phyloP scores from a whole-genome alignment of 2,113 vertebrate species.

The Gila orcuttii region DNA sequence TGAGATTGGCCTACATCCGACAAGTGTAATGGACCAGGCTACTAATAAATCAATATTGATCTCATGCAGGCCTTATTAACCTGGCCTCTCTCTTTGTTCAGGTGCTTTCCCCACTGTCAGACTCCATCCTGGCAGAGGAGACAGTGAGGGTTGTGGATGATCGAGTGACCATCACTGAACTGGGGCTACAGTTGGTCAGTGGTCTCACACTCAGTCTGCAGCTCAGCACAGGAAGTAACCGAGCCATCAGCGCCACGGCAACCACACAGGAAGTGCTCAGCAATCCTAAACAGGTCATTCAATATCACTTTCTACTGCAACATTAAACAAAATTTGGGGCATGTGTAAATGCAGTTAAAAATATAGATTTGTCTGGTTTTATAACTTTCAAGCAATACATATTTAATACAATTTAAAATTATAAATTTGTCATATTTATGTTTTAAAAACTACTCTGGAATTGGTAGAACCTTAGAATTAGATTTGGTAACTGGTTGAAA shows the following conservation, averaged over 20 bases:
- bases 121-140: slow-evolving; percentile 96
- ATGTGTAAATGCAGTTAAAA: not conserved
- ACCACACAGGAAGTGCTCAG: slow-evolving; percentile 88
- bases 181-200: slow-evolving; percentile 90
- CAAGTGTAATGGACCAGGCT: not conserved
- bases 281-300: slow-evolving; percentile 86
- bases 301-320: not conserved
- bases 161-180: slow-evolving; percentile 91
- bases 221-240: slow-evolving; percentile 80
- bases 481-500: not conserved
- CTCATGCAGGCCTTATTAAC: not conserved
- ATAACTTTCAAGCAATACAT: not conserved
- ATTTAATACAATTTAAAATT: not conserved
- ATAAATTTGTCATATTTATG: not conserved
- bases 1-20: not conserved
- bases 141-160: slow-evolving; percentile 92
- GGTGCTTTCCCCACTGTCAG: slow-evolving; percentile 92
- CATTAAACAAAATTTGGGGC: not conserved
- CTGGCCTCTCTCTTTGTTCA: slow-evolving; percentile 54
- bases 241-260: slow-evolving; percentile 83
- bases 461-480: no score
- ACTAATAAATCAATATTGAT: not conserved
- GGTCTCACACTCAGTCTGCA: slow-evolving; percentile 88
- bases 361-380: not conserved
- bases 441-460: not conserved